Evolutionary conservation across 2,888 invertebrate species (phyloP), one percentile per base, ranked within the genome.

Genomic region (Eumerus sabulonum): DNA sequence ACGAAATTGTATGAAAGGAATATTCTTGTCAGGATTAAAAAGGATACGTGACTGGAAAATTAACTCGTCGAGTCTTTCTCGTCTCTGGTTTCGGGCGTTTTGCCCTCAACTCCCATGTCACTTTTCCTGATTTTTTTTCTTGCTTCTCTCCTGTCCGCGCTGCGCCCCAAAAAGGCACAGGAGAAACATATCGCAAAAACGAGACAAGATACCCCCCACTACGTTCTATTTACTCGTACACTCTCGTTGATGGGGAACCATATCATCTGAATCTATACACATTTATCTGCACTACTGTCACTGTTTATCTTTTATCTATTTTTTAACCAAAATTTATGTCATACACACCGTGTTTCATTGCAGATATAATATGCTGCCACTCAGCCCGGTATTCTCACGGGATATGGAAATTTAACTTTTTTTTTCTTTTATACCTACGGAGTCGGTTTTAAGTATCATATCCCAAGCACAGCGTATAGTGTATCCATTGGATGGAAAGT

Each of bases 21-120:
- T 88, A 88, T 88, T 88, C 88, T 86, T 87, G 87, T 88, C 88
- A 88, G 88, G 88, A 88, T 88, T 88, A 88, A 88, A 88, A 88
- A 86, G 87, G 85, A 85, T 84, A 88, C 88, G 88, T 88, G 88
- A 87, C 86, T 86, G 72, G 88, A 85, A 88, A 87, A 85, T 86
- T 84, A 86, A 87, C 85, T 83, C 84, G 84, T 86, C 85, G 84
- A 84, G 74, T 74, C 70, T 60, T 68, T 68, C 68, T 63, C 68
- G 53, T 27, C 27, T 64, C 59, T 42, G 62, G 53, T 48, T 57
- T 72, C 16, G n/a, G 27, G 27, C 27, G 38, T 67, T 68, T 56
- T 57, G 17, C 35, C 48, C 35, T 42, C 16, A 35, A 40, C 35
- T 42, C 13, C 40, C 44, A 59, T 60, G 60, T 60, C 59, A n/a